Evolutionary conservation across 2,888 invertebrate genomes (phyloP).

Genomic region (Augiades crinisus): DNA sequence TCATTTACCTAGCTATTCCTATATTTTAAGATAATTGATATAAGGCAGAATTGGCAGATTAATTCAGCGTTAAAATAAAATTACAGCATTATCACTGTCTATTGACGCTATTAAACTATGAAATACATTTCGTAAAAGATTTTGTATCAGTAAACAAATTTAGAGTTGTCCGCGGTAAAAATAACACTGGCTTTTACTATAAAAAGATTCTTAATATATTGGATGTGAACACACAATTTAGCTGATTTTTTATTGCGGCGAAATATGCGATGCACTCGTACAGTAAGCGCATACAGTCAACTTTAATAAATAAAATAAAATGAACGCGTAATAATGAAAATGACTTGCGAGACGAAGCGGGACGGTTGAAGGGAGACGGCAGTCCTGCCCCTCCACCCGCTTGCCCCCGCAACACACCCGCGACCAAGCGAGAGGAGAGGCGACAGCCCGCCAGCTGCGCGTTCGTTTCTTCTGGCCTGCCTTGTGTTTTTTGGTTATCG

Average conservation of each 20-base stretch:
- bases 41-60: no score
- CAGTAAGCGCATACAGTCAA: constrained; percentile 35
- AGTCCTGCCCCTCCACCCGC: constrained; percentile 45
- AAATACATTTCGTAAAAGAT: no score
- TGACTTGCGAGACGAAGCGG: constrained; percentile 67
- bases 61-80: no score
- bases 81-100: no score
- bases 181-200: no score
- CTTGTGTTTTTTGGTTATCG: constrained; percentile 78
- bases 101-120: no score
- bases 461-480: constrained; percentile 48
- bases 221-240: constrained; percentile 30
- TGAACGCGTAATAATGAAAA: constrained; percentile 63
- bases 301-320: constrained; percentile 47
- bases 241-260: constrained; percentile 33
- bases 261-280: constrained; percentile 33
- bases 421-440: constrained; percentile 71
- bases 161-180: no score
- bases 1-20: no score
- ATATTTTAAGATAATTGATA: no score
- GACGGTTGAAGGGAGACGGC: constrained; percentile 63
- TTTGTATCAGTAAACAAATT: no score
- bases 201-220: no score
- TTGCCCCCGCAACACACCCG: constrained; percentile 54
- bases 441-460: constrained; percentile 69